Evolutionary conservation across 35 echinoderm and acorn worm genomes (phyloP).

Genomic region (Ophiothrix spiculata): DNA sequence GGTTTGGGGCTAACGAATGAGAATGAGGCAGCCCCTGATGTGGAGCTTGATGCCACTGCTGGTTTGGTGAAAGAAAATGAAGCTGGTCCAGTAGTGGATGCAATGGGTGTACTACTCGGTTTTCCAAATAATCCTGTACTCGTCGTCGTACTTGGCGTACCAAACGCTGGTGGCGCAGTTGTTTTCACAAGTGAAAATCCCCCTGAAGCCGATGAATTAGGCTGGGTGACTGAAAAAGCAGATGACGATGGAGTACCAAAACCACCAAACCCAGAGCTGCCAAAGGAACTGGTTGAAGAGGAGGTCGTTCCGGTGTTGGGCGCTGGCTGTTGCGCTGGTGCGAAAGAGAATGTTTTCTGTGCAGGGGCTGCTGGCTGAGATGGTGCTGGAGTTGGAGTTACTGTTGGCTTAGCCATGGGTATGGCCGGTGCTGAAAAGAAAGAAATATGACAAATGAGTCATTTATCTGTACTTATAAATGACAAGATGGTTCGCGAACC

Average conservation of each 20-base stretch:
- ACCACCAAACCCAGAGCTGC: neutral
- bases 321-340: conserved; percentile 10
- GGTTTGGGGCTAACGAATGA: neutral
- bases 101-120: neutral
- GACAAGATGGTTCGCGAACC: no score
- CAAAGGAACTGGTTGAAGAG: neutral
- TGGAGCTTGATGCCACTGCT: neutral
- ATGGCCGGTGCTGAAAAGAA: neutral
- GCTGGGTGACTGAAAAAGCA: neutral
- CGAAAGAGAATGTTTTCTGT: neutral
- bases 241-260: neutral
- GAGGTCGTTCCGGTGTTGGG: neutral
- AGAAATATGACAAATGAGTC: no score
- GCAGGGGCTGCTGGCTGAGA: neutral
- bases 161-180: neutral
- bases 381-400: neutral
- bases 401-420: neutral
- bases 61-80: conserved; percentile 18
- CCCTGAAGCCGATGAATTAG: neutral
- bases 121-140: neutral
- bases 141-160: neutral
- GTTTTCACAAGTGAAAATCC: conserved; percentile 7
- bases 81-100: conserved; percentile 7
- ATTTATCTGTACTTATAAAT: no score
- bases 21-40: neutral